Evolutionary conservation across 2,888 invertebrate genomes (phyloP).

Genomic region (Rhopalosiphum nymphaeae): DNA sequence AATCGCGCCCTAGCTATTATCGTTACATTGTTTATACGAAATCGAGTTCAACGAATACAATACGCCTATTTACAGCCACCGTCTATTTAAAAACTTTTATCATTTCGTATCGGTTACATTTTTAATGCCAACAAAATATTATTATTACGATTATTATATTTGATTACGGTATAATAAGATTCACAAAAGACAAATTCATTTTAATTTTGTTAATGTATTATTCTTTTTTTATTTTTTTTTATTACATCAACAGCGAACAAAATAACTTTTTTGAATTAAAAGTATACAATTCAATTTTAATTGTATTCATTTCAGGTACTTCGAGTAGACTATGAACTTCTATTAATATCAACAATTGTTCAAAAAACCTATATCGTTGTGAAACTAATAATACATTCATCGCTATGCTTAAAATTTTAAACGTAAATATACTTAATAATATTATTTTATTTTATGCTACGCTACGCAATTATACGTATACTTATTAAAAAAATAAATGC

Average conservation of each 20-base stretch:
- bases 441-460: background rate
- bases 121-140: conserved; percentile 31
- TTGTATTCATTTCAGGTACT: background rate
- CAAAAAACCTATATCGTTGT: background rate
- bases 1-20: conserved; percentile 32
- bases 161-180: background rate
- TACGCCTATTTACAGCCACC: conserved; percentile 8
- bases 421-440: background rate
- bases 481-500: background rate
- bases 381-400: background rate
- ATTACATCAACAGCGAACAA: background rate
- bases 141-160: conserved; percentile 12
- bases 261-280: background rate
- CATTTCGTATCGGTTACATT: conserved; percentile 35
- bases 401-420: background rate
- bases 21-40: conserved; percentile 40
- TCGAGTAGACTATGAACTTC: background rate
- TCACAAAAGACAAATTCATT: background rate
- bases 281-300: background rate
- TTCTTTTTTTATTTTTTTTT: background rate
- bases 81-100: background rate
- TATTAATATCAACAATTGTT: background rate
- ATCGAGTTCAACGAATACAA: conserved; percentile 28
- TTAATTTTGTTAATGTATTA: background rate
- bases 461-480: background rate